Evolutionary conservation across 2,888 invertebrate species (phyloP).

Genomic region (Eupithecia pulchellata): DNA sequence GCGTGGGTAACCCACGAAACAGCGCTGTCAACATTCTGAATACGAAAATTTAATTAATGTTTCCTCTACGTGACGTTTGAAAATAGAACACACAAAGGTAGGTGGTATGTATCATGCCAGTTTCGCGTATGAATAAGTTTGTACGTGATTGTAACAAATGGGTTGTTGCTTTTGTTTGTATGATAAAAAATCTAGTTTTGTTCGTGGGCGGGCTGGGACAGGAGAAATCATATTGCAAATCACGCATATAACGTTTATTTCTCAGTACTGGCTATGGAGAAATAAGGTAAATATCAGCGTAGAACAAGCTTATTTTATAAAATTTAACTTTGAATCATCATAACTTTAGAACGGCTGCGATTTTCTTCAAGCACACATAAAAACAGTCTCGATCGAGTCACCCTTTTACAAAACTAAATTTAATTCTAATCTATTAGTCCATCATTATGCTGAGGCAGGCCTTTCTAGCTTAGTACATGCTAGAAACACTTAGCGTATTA

Average conservation of each 20-base stretch:
- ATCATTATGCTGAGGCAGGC: too few species aligned
- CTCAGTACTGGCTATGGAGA: not conserved
- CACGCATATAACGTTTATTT: not conserved
- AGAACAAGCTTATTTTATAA: not conserved
- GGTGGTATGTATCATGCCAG: constrained; percentile 62
- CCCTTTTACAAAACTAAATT: too few species aligned
- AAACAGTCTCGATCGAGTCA: too few species aligned
- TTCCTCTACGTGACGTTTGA: constrained; percentile 70
- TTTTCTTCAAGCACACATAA: not conserved
- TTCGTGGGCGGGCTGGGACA: constrained; percentile 53
- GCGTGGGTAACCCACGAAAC: constrained; percentile 40
- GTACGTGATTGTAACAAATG: constrained; percentile 77
- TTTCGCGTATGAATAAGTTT: constrained; percentile 60
- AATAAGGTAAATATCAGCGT: not conserved
- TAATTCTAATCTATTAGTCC: too few species aligned
- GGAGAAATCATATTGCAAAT: constrained; percentile 14
- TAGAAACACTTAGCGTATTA: too few species aligned
- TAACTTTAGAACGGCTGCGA: not conserved
- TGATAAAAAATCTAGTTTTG: constrained; percentile 57
- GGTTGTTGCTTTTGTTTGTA: constrained; percentile 58
- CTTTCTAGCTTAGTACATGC: too few species aligned
- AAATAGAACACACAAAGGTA: constrained; percentile 63
- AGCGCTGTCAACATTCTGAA: constrained; percentile 42
- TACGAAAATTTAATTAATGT: constrained; percentile 48
- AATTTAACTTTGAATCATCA: not conserved